Evolutionary conservation across 2,797 vertebrate genomes (phyloP), one percentile per base, ranked within the genome.

Genomic region (Carapus acus): DNA sequence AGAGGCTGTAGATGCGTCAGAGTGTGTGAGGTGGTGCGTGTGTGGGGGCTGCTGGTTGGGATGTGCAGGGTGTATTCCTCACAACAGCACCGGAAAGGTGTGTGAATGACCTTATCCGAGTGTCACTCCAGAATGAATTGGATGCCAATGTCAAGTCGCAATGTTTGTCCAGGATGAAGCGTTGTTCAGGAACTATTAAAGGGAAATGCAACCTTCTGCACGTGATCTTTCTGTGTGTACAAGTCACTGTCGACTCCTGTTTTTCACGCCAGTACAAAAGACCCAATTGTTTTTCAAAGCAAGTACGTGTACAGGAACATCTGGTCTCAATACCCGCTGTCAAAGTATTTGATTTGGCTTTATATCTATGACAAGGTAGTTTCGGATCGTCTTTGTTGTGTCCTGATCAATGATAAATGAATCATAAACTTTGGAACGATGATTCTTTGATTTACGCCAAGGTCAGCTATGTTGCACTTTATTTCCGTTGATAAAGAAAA

Each of bases 61-160:
- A 29, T 29, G 11, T 6, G n/a, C n/a, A 27, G 24, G 24, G 24
- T 27, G 24, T 27, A 27, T 5, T 18, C 5, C 11, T 41, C 36
- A 18, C 42, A 58, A 75, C 65, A 68, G 43, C 37, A 27, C 34
- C n/a, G 43, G 41, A 29, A 41, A 43, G 42, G 33, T 64, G 57
- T 74, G 53, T 48, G 71, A 70, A 67, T 36, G 49, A 29, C 69
- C 63, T 76, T 70, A 72, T 66, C 20, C 0, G 48, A 43, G 49
- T 63, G 54, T 67, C 69, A 7, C 8, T 38, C 27, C 27, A 66
- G 48, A 45, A 62, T 73, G 46, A 68, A 74, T 58, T 65, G 57
- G 51, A 55, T n/a, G 8, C 36, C 47, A 46, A 61, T 39, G 27
- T 33, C 41, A 29, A 20, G 18, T 12, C 22, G n/a, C 1, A 1